Conservation (phyloP, 2,113 vertebrate species). For the Ivindomyrus marchei region DNA sequence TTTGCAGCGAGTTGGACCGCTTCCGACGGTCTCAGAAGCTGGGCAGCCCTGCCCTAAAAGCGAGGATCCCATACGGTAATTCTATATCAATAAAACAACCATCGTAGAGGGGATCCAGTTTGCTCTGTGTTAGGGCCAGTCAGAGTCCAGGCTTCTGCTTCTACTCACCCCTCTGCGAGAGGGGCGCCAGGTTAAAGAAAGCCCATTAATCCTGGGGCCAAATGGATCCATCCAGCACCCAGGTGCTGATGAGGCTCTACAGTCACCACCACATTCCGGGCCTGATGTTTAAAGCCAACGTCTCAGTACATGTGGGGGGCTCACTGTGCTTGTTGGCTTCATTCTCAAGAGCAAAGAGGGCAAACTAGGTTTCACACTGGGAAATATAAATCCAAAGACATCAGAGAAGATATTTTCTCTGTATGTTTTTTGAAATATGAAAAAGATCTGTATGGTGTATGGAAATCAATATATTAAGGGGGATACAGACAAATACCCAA, state of each 20-base stretch:
- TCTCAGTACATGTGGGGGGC: not conserved
- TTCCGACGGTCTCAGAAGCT: not conserved
- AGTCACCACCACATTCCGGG: not conserved
- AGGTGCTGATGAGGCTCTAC: not conserved
- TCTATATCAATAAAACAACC: not conserved
- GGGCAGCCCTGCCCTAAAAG: not conserved
- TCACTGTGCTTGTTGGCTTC: not conserved
- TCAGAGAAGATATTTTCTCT: not conserved
- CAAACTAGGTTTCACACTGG: not conserved
- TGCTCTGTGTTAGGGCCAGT: not conserved
- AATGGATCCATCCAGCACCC: conserved; percentile 4
- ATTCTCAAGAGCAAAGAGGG: not conserved
- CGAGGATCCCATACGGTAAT: not conserved
- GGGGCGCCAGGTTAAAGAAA: conserved; percentile 5
- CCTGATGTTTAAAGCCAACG: not conserved
- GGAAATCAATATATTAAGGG: not conserved
- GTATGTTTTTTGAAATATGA: not conserved
- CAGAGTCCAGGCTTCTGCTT: not conserved
- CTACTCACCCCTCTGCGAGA: not conserved
- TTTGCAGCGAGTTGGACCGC: not conserved
- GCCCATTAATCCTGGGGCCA: conserved; percentile 12
- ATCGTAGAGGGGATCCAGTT: not conserved
- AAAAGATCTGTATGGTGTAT: not conserved
- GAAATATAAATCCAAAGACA: not conserved
- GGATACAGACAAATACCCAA: not conserved